Evolutionary conservation across 23 tunicate species (phyloP).

Genomic region (Ciona savignyi): DNA sequence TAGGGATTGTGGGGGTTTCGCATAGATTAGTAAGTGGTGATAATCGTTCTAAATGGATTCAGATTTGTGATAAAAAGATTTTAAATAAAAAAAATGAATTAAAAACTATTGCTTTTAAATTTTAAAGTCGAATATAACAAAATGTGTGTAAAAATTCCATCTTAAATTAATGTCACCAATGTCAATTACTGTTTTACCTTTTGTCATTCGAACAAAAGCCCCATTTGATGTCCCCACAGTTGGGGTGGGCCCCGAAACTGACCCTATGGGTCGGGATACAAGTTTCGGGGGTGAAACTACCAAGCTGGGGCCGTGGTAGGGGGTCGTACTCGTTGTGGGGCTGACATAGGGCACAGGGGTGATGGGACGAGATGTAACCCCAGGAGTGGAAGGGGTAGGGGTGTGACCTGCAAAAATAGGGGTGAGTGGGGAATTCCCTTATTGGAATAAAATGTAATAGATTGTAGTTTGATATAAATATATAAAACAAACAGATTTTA

Average conservation of each 20-base stretch:
- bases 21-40: no score
- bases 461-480: no score
- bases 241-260: conserved; percentile 48
- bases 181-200: conserved; percentile 4
- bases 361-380: conserved; percentile 51
- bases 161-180: no score
- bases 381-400: conserved; percentile 86
- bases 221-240: conserved; percentile 42
- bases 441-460: no score
- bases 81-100: no score
- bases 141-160: background rate
- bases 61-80: no score
- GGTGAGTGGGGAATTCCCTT: background rate
- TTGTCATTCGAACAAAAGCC: conserved; percentile 25
- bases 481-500: no score
- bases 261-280: conserved; percentile 8
- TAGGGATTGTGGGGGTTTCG: no score
- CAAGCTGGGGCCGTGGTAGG: conserved; percentile 3
- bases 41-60: no score
- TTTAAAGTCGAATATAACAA: background rate
- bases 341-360: conserved; percentile 30
- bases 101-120: background rate
- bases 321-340: conserved; percentile 8
- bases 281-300: conserved; percentile 34
- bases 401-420: conserved; percentile 60